Base-by-base conservation (phyloP, 2,797 vertebrate genomes). In the Galagoides demidoff region DNA sequence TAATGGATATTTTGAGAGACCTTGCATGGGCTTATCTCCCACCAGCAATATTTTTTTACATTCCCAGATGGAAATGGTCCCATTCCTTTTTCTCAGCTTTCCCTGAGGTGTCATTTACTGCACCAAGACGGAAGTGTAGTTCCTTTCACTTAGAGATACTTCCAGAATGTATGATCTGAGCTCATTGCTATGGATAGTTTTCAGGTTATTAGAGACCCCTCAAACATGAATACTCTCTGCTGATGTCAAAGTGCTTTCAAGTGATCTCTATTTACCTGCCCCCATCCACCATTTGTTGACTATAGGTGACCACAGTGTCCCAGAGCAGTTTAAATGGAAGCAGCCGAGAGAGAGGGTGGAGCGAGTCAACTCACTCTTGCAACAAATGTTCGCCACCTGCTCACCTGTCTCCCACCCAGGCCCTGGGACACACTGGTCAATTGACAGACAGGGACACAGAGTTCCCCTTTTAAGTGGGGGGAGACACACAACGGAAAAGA, bases 1-100 rank as follows among this genome's bases (percentile, higher is more conserved):
- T 17, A 45, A n/a, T 43, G 74, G 81, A 31, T 79, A 90, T 82
- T 73, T 66, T 79, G 37, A 95, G 82, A 90, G 70, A 83, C 7
- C 22, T 29, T 45, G 7, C 49, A n/a, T 43, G 43, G 43, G 25
- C n/a, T 74, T 92, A 23, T 79, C 96, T 85, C 52, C 43, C n/a
- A 6, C 85, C 39, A 31, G 78, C 52, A 71, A 39, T 11, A 31
- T 27, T 78, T 95, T 95, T 87, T 39, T 55, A 78, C n/a, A 8
- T 96, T 92, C 90, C 64, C 61, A 43, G 27, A 25, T 66, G 27
- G 55, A 95, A 70, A 29, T 49, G 61, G n/a, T 17, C 29, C 34
- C 9, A 0, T 59, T 92, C 84, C 31, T 76, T 92, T 95, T 91
- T 52, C 92, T 95, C 66, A 37, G 31, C 39, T 93, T 96, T 91